Evolutionary conservation across 2,888 invertebrate species (phyloP).

Genomic region (Eutolmus rufibarbis): DNA sequence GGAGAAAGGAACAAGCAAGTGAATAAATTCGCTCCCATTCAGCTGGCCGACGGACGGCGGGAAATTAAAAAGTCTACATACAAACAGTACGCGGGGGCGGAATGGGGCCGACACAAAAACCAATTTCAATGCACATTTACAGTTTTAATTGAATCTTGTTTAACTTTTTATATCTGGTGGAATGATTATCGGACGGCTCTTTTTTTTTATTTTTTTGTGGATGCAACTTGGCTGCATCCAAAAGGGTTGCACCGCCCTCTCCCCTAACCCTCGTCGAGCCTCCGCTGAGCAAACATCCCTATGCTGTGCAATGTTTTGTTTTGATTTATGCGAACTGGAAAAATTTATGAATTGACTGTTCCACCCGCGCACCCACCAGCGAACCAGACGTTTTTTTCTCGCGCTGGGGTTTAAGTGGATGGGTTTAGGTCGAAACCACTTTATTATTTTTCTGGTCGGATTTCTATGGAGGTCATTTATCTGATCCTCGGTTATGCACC

Average conservation of each 20-base stretch:
- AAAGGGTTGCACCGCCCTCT: neutral
- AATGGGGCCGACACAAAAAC: neutral
- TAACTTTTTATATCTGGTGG: slow-evolving; percentile 12
- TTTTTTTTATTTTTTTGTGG: neutral
- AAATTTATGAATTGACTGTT: slow-evolving; percentile 23
- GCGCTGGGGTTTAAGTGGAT: neutral
- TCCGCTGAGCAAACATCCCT: neutral
- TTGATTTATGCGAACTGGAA: slow-evolving; percentile 20
- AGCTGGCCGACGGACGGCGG: neutral
- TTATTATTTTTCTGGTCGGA: neutral
- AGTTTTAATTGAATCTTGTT: slow-evolving; percentile 36
- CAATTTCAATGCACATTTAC: slow-evolving; percentile 24
- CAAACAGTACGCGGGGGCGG: neutral
- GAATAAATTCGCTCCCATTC: slow-evolving; percentile 13
- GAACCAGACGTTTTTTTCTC: neutral
- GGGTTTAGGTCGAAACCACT: neutral
- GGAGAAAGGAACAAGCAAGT: slow-evolving; percentile 17
- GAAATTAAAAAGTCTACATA: neutral
- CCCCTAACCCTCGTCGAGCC: neutral
- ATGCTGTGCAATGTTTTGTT: neutral
- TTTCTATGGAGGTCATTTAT: neutral
- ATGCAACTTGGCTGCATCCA: neutral
- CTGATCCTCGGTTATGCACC: neutral
- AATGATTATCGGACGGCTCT: slow-evolving; percentile 8
- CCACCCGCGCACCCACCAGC: neutral